Base-by-base conservation (phyloP, 2,888 invertebrate genomes). In the Noctuana brunneofusca region DNA sequence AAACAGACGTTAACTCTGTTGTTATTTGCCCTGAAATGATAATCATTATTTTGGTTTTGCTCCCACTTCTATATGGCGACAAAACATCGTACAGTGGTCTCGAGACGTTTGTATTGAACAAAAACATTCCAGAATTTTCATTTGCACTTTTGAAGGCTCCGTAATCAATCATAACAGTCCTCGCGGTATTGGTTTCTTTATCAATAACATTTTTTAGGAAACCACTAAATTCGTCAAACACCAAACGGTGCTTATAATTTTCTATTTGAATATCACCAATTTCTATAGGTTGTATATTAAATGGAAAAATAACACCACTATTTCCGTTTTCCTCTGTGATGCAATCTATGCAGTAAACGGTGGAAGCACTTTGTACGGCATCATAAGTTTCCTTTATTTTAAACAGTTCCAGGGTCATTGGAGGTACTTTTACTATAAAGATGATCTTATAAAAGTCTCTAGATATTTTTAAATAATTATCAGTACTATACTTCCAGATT, bases 71-170 rank as follows among this genome's bases (percentile, higher is more conserved):
- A 74, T 95, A 96, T 46, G 94, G 94, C 65, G 93, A 93, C 48
- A 97, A 84, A 22, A 96, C 94, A 78, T 97, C 96, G 70, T 95
- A 93, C 75, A 97, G 94, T 27, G 95, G 95, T 65, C 97, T 97
- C 3, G 94, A 93, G 14, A 95, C 93, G 74, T 96, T 96, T 0
- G 96, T 97, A 87, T 98, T 97, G 79, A 99, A 99, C 16, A 99
- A 93, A 83, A 99, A 99, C 12, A 99, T 98, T 0, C 99, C 99
- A 12, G 98, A 97, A 81, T 97, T 96, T 74, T 95, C 95, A 79
- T 96, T 95, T 0, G 97, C 96, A 64, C 97, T 97, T 58, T 94
- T 93, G 79, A 98, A 98, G 0, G 97, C 96, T 0, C 96, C 95
- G 76, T 97, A 97, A 70, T 96, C 95, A 22, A 97, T 69, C 2